A percentile compares a stretch with the other conserved stretches of the same genome.
Evolutionary conservation across 2,797 vertebrate genomes (phyloP).

Genomic region (Acipenser transmontanus): DNA sequence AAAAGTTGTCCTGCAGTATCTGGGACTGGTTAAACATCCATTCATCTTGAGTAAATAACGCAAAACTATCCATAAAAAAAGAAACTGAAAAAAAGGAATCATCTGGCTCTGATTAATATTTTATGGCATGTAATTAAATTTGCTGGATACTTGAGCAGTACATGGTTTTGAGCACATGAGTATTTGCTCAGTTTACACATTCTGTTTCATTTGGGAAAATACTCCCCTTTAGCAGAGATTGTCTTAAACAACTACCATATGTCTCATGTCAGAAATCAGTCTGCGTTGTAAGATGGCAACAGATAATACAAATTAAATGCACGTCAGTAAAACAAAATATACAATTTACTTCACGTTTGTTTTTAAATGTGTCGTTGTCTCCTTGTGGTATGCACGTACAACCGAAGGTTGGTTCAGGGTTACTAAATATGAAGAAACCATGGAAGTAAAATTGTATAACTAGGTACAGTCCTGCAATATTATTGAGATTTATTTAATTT

Average conservation of each 20-base stretch:
- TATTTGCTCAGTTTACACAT: conserved; percentile 19
- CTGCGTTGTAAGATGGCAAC: conserved; percentile 52
- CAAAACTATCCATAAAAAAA: conserved; percentile 65
- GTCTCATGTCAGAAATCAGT: conserved; percentile 43
- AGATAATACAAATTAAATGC: conserved; percentile 56
- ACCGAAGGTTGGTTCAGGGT: too few species aligned
- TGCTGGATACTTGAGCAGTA: conserved; percentile 45
- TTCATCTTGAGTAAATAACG: conserved; percentile 65
- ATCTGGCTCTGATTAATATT: conserved; percentile 67
- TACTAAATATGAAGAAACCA: too few species aligned
- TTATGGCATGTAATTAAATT: conserved; percentile 63
- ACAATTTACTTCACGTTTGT: conserved; percentile 11
- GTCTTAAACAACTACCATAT: conserved; percentile 54
- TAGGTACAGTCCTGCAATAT: too few species aligned
- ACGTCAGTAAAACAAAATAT: conserved; percentile 40
- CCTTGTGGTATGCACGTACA: too few species aligned
- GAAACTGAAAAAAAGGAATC: conserved; percentile 51
- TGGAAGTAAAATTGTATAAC: too few species aligned
- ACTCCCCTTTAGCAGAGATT: conserved; percentile 3
- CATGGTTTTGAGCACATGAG: conserved; percentile 16
- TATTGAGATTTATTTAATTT: too few species aligned
- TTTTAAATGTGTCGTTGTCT: too few species aligned
- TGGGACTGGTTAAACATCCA: conserved; percentile 52
- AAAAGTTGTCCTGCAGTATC: conserved; percentile 35
- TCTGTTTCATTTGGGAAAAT: conserved; percentile 17